Base-by-base conservation (phyloP, 2,888 invertebrate species). In the Aphodius sticticus region DNA sequence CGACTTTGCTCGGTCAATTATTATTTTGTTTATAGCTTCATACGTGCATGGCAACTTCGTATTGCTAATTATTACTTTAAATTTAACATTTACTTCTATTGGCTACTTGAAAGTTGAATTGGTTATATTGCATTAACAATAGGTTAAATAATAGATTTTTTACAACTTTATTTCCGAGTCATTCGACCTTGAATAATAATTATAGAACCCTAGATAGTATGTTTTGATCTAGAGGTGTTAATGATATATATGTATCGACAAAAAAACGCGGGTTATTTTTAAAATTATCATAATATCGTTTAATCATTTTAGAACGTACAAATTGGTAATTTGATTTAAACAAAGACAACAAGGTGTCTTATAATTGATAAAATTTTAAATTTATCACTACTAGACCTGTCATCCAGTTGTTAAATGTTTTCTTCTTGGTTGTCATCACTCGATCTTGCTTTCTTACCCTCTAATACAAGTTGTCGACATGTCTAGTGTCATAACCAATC, bases 401-500 rank as follows among this genome's bases (percentile, higher is more conserved):
- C 53, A 53, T 5, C 53, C 3, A 3, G 26, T 53, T 53, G 53
- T 53, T 53, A 53, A 2, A 53, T 53, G 2, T 2, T 53, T 53
- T 53, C 53, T 53, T 53, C 4, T 12, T 3, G 53, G 53, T 12
- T 53, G 7, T 53, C 53, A 53, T 3, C 53, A 53, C 2, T 53
- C 12, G 53, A 53, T 53, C 12, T 53, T 53, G 9, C 4, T 53
- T 9, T 12, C 53, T 12, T 53, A 9, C 53, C 12, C 12, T 9
- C 53, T 53, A 53, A 53, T 53, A 53, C 53, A 53, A 53, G 53
- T 53, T 53, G 53, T 53, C 53, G 53, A 53, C 53, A 53, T 53
- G 53, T 53, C 12, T 53, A 12, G 9, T 53, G 53, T 53, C 53
- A 53, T 2, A 12, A 7, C 53, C 53, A 53, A 53, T 53, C 7